Conservation (phyloP, 2,113 vertebrate species). For the Colaptes auratus region DNA sequence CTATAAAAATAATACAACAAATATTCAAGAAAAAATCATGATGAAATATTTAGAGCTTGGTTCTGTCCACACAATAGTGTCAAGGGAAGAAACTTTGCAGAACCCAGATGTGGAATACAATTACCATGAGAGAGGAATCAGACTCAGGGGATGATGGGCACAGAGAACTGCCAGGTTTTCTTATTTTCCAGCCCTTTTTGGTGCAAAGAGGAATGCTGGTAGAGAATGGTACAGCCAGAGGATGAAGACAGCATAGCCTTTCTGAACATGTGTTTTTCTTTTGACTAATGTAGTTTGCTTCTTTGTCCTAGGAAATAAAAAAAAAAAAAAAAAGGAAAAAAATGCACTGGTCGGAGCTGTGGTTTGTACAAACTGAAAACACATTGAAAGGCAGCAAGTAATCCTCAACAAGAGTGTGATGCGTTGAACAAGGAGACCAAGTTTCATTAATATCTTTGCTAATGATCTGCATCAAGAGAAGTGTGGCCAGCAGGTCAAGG, state of each 20-base stretch:
- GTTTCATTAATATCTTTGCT: too few species aligned
- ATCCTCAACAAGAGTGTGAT: constrained; percentile 6
- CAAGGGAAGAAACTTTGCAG: constrained; percentile 18
- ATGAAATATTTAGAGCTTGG: constrained; percentile 40
- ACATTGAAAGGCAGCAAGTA: constrained; percentile 19
- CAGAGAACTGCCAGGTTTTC: background rate
- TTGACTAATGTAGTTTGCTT: constrained; percentile 43
- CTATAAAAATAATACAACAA: constrained; percentile 22
- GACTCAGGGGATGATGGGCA: background rate
- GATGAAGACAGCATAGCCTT: background rate
- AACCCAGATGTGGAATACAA: constrained; percentile 9
- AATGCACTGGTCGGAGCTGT: background rate
- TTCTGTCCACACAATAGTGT: constrained; percentile 32
- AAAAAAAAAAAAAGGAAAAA: background rate
- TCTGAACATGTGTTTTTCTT: constrained; percentile 47
- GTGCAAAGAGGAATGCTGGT: background rate
- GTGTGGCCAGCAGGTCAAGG: too few species aligned
- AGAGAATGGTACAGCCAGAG: background rate
- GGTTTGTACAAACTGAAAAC: constrained; percentile 46
- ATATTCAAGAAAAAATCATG: background rate
- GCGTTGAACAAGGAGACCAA: background rate
- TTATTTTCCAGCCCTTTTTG: constrained; percentile 1
- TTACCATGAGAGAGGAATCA: background rate
- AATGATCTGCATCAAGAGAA: too few species aligned
- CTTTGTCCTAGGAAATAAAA: constrained; percentile 62